A percentile compares a stretch with the other conserved stretches of the same genome.
Evolutionary conservation across 1,140 invertebrate genomes (phyloP).

Genomic region (Trichoplusia ni): DNA sequence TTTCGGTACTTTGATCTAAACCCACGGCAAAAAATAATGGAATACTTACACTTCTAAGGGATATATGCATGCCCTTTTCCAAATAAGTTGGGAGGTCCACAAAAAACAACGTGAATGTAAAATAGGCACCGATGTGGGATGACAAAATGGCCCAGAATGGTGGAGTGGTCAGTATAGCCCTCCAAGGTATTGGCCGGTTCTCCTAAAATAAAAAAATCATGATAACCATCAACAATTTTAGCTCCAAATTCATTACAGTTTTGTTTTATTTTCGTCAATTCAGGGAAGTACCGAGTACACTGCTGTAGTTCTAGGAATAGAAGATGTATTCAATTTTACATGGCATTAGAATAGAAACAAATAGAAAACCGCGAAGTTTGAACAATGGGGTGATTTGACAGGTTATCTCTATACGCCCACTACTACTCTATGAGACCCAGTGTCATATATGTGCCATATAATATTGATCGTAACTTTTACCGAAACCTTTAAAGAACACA

Average conservation of each 20-base stretch:
- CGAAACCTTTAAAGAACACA: too few species aligned
- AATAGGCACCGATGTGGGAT: slow-evolving; percentile 85
- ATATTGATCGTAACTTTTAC: too few species aligned
- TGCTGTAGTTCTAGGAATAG: too few species aligned
- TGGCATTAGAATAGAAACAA: too few species aligned
- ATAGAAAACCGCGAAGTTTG: too few species aligned
- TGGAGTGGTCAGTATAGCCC: slow-evolving; percentile 83
- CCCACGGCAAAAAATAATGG: neutral
- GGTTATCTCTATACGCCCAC: too few species aligned
- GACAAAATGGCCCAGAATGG: slow-evolving; percentile 85
- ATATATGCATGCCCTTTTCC: slow-evolving; percentile 83
- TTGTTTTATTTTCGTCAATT: too few species aligned
- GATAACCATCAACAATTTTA: neutral
- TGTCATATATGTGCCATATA: too few species aligned
- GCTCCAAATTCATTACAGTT: too few species aligned
- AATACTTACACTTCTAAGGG: slow-evolving; percentile 64
- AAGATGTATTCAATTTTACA: too few species aligned
- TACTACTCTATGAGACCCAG: too few species aligned
- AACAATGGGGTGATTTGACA: too few species aligned
- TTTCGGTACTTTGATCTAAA: neutral
- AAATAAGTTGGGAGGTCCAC: slow-evolving; percentile 89
- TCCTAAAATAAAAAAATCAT: slow-evolving; percentile 56
- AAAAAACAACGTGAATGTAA: slow-evolving; percentile 87
- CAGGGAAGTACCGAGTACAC: neutral
- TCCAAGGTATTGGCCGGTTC: slow-evolving; percentile 82